Base-by-base conservation (phyloP, 2,113 vertebrate species). In the Notarius lentiginosus region DNA sequence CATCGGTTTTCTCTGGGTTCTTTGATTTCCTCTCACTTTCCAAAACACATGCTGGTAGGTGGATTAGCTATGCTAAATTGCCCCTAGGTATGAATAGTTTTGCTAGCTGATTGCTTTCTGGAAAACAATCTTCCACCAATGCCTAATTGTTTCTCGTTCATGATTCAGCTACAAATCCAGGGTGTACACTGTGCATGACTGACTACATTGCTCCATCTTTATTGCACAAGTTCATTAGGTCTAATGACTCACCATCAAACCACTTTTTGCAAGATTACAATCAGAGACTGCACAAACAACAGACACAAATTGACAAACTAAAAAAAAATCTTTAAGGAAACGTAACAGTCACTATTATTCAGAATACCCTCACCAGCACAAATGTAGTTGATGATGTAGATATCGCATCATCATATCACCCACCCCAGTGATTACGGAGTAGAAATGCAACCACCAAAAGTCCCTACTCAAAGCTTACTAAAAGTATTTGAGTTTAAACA, bases 201-300 rank as follows among this genome's bases (percentile, higher is more conserved):
- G 17, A 80, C 4, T 58, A 80, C 55, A 80, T 60, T 79, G 77
- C 53, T 58, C 17, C 77, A 79, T 79, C 55, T 30, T 58, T 34
- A 58, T 79, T 79, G n/a, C 77, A 34, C 17, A 56, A 58, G 77
- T 20, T 79, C 53, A 79, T 79, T 79, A 58, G 1, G 7, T 18
- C 53, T 15, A 58, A 11, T 58, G 55, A 79, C 15, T 58, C 53
- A 79, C 8, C 55, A 20, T 20, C 18, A 18, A 58, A 79, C 8
- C 77, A 58, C 55, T 34, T 34, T 60, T 60, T 80, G 14, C 27
- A 34, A 60, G 18, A 60, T 34, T 30, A 60, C 27, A 17, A 80
- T 60, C 77, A 80, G 77, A 34, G 27, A 41, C 55, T 5, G 27
- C 53, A 34, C 30, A 17, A 72, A 72, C 18, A 41, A 41, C 41